Evolutionary conservation across 2,113 vertebrate species (phyloP), one percentile per base, ranked within the genome.

Genomic region (Saguinus imperator): DNA sequence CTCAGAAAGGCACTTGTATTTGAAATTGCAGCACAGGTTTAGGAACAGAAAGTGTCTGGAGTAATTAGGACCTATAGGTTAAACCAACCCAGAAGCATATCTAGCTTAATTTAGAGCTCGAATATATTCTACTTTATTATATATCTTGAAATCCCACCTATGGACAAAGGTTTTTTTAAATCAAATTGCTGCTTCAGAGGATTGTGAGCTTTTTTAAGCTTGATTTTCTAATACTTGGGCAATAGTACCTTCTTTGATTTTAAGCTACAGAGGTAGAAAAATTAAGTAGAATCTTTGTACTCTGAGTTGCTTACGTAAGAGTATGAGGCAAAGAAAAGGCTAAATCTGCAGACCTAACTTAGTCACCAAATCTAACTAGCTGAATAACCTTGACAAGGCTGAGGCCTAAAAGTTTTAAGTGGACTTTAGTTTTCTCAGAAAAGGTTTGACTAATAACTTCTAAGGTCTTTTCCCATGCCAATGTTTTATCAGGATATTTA

Each of bases 141-240:
- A 45, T 73, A 68, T 84, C 87, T 95, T 89, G 55, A 96, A 89
- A 95, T 92, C 21, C 17, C 14, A 52, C 55, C 70, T 91, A 55
- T 7, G 73, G 89, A 79, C 32, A 76, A 83, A 83, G 32, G 55
- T 52, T 48, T 35, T 85, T 57, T 91, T 12, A 0, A 76, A 55
- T 80, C 37, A 76, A 86, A 76, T 75, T 92, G 2, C 5, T 84
- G 18, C 29, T 91, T 58, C 70, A 93, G n/a, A n/a, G 84, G 64
- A 88, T 55, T 61, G 8, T 37, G 52, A 55, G 32, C 20, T 72
- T 94, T 76, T 87, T 4, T 61, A 83, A 87, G 66, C 32, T 76
- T 90, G 45, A 23, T 68, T 75, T 93, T 94, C 68, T 94, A 68
- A 85, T 77, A 50, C 92, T 64, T n/a, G 52, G n/a, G 52, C 7